Base-by-base conservation (phyloP, 1,140 invertebrate species). In the Arctopsyche grandis region DNA sequence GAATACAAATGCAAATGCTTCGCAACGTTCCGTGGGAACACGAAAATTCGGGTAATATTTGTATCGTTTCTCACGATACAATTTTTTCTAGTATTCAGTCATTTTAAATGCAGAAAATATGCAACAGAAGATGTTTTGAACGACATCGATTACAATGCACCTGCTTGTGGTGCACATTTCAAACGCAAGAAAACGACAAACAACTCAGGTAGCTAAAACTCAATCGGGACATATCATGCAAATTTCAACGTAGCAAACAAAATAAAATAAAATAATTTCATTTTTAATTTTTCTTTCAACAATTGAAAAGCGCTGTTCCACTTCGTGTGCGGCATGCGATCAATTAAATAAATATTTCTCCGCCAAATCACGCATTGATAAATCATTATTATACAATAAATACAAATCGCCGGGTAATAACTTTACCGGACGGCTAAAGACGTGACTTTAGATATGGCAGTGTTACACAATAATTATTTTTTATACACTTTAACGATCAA, bases 51-150 rank as follows among this genome's bases (percentile, higher is more conserved):
- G 12, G 26, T 19, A 76, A 52, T 44, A 76, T 76, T 29, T 63
- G n/a, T 63, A 76, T 63, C 24, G 46, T 52, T 76, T 76, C 74
- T 63, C 74, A 76, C 74, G 74, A 63, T 66, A 52, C 24, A 19
- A 21, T 29, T 29, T 74, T 56, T 56, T 74, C 29, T 29, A 66
- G 29, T 22, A 60, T 60, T 60, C 9, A 26, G 24, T 66, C 48
- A 60, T 24, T 16, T 19, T 58, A 52, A 56, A 76, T 29, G 52
- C 56, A 3, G 56, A 63, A 76, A 63, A 76, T 63, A 76, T 76
- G 74, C 74, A 76, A 76, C 74, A 38, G 9, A 24, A 76, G 12
- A 44, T 58, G 19, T 63, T 76, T 74, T 74, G 52, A 74, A 74
- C 21, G 21, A 56, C 44, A 22, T 46, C 21, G 16, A 58, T n/a